Conservation (phyloP, 2,888 invertebrate species). For the Anagyrus pseudococci region DNA sequence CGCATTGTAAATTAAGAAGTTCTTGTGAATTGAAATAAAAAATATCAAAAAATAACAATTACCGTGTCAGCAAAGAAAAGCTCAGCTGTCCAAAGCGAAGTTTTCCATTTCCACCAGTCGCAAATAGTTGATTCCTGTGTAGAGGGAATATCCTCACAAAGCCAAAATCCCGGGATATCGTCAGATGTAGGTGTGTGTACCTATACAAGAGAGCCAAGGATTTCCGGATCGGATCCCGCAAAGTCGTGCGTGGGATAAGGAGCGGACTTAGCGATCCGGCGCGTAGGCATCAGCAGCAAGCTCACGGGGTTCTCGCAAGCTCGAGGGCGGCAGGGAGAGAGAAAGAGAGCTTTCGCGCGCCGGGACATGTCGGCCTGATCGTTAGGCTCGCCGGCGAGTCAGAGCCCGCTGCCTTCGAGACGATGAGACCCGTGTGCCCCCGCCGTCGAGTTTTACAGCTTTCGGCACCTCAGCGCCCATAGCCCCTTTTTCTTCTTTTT, state of each 20-base stretch:
- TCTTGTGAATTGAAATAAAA: no score
- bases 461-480: background rate
- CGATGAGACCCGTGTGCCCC: background rate
- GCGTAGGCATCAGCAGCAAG: conserved; percentile 38
- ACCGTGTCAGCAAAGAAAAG: no score
- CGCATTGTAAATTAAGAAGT: no score
- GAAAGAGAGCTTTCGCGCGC: background rate
- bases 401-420: conserved; percentile 9
- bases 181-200: no score
- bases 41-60: no score
- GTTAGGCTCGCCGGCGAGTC: conserved; percentile 44
- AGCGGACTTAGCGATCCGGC: conserved; percentile 50
- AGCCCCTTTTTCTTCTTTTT: background rate
- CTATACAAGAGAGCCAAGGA: no score
- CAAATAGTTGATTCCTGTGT: no score
- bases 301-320: conserved; percentile 11
- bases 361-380: conserved; percentile 50
- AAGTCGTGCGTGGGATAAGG: conserved; percentile 51
- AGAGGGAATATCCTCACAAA: no score
- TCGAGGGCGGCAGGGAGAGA: background rate
- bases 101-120: no score
- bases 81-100: no score
- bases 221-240: conserved; percentile 39
- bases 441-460: no score
- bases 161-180: no score